Evolutionary conservation across 2,113 vertebrate genomes (phyloP).

Genomic region (Rousettus leschenaultii): DNA sequence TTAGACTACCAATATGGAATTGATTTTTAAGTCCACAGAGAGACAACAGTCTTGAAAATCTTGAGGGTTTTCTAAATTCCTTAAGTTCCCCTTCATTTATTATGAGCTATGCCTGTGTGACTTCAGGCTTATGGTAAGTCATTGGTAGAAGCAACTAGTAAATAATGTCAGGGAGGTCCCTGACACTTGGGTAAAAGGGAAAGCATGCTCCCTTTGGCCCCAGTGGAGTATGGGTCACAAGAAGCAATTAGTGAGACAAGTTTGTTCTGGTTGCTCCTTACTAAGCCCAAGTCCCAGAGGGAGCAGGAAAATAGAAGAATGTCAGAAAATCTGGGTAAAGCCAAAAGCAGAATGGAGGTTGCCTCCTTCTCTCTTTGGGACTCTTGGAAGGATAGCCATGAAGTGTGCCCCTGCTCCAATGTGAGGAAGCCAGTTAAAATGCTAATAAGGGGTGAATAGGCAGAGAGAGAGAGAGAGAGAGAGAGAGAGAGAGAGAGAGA

Average conservation of each 20-base stretch:
- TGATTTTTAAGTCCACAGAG: background rate
- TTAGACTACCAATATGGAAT: background rate
- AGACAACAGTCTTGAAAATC: background rate
- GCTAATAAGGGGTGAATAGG: background rate
- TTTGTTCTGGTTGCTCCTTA: background rate
- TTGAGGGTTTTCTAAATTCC: background rate
- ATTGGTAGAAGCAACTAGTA: background rate
- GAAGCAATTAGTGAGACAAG: background rate
- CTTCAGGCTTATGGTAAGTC: background rate
- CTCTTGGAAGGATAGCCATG: background rate
- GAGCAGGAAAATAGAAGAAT: background rate
- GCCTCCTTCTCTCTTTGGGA: background rate
- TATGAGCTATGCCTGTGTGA: background rate
- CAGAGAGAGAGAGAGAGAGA: background rate
- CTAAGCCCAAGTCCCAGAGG: background rate
- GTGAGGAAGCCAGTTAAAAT: background rate
- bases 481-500: background rate
- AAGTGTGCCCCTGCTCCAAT: background rate
- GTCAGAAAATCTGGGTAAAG: background rate
- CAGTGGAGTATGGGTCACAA: background rate
- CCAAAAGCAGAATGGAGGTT: background rate
- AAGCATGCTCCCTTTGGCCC: background rate
- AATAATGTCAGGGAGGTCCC: background rate
- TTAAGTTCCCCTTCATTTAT: background rate
- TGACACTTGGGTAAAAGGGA: background rate